These are phyloP conservation scores for Argyresthia goedartella DNA, from an alignment of 2,888 invertebrate genomes.

Conservation along the genomic window DNA sequence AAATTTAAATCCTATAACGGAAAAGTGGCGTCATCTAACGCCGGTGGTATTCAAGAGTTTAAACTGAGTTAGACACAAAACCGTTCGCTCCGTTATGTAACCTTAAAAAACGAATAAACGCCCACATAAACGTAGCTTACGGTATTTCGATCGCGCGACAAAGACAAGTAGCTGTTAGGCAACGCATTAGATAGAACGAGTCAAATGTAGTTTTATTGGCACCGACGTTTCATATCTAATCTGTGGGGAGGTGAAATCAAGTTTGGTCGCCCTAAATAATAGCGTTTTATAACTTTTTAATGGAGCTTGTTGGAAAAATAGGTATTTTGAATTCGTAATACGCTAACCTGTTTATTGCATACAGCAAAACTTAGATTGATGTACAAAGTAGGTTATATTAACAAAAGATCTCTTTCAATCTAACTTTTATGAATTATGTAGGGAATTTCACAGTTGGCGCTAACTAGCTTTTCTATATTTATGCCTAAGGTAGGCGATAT, in stretches of 20 bases:
- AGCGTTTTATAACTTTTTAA: neutral
- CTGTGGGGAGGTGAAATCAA: neutral
- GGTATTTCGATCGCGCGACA: conserved; percentile 61
- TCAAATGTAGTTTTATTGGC: conserved; percentile 29
- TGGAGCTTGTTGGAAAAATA: neutral
- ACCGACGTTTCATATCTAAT: conserved; percentile 17
- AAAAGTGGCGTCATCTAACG: no score
- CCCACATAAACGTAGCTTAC: conserved; percentile 53
- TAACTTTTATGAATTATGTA: no score
- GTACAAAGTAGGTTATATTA: no score
- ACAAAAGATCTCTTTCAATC: no score
- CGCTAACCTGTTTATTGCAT: no score
- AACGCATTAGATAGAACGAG: conserved; percentile 25
- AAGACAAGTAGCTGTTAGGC: conserved; percentile 24
- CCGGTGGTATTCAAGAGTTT: no score
- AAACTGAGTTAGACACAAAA: conserved; percentile 28
- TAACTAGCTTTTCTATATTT: no score
- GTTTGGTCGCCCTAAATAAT: conserved; percentile 2
- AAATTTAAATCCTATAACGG: no score
- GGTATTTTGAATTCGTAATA: no score
- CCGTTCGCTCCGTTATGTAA: conserved; percentile 57
- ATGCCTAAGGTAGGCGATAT: no score
- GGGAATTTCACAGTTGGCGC: no score
- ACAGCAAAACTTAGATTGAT: no score
- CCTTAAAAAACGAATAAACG: conserved; percentile 56